A percentile compares a stretch with the other conserved stretches of the same genome.
These are phyloP conservation scores for Nesidiocoris tenuis DNA, from an alignment of 2,888 invertebrate species.

Conservation along the genomic window DNA sequence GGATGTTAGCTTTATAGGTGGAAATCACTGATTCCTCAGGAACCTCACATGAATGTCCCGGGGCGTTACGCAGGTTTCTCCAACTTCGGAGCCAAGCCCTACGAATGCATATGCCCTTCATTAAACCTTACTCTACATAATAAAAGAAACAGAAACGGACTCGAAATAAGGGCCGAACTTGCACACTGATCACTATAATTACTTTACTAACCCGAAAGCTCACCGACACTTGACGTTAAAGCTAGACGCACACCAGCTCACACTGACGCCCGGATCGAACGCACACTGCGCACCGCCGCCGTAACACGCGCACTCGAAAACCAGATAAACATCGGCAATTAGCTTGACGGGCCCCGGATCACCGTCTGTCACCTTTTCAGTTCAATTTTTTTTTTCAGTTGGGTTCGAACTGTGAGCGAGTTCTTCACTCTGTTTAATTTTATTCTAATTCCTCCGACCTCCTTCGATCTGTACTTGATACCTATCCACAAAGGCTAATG, in stretches of 20 bases:
- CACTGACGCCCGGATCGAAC: not conserved
- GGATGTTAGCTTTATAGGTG: too few species aligned
- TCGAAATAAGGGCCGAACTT: not conserved
- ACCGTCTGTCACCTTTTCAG: constrained; percentile 40
- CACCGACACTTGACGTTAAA: constrained; percentile 37
- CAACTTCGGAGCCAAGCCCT: too few species aligned
- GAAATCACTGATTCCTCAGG: too few species aligned
- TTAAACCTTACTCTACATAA: not conserved
- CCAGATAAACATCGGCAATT: constrained; percentile 40
- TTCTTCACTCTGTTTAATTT: not conserved
- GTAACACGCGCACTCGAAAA: constrained; percentile 32
- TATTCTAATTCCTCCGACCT: not conserved
- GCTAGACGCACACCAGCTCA: not conserved
- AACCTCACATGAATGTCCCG: too few species aligned
- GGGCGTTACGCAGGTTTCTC: too few species aligned
- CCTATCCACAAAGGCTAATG: too few species aligned
- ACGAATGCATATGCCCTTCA: not conserved
- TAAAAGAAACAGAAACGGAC: not conserved
- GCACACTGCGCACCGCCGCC: not conserved
- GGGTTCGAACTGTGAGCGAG: not conserved
- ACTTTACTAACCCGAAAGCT: constrained; percentile 26
- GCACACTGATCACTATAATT: constrained; percentile 38
- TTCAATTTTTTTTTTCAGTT: constrained; percentile 25
- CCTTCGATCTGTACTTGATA: constrained; percentile 12
- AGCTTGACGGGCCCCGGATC: constrained; percentile 37